A percentile compares a stretch with the other conserved stretches of the same genome.
These are phyloP conservation scores for Lepas anatifera DNA, from an alignment of 2,888 invertebrate genomes.

Conservation along the genomic window DNA sequence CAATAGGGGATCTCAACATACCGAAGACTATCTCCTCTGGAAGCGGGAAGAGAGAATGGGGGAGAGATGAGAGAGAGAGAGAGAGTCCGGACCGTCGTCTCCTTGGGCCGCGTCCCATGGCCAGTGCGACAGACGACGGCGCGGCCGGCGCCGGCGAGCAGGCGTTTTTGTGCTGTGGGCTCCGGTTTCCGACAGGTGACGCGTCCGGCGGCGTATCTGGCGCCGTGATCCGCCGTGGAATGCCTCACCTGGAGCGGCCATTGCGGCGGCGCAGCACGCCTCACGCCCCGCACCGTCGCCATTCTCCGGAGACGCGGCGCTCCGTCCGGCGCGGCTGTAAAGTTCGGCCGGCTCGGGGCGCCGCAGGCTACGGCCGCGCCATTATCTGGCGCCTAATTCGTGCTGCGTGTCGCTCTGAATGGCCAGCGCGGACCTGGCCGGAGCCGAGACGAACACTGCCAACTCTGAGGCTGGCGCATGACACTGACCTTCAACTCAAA, in stretches of 20 bases:
- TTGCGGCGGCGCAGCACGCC: background rate
- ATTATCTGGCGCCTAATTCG: background rate
- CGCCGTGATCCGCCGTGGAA: background rate
- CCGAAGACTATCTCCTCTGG: no score
- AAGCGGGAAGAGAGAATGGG: no score
- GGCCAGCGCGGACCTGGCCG: background rate
- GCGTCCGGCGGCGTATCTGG: no score
- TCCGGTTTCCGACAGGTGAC: no score
- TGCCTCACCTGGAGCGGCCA: background rate
- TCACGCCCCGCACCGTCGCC: background rate
- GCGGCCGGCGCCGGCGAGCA: background rate
- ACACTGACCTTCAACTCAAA: no score
- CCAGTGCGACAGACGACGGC: background rate
- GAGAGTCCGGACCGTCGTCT: background rate
- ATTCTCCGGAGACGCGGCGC: background rate
- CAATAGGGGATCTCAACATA: no score
- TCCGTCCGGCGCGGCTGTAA: background rate
- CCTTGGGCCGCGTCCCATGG: background rate
- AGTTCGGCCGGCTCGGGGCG: constrained; percentile 2
- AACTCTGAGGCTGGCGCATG: no score
- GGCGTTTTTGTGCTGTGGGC: no score
- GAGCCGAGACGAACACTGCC: no score
- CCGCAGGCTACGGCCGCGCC: background rate
- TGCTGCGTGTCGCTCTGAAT: background rate
- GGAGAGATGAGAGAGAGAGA: no score